Percentiles rank a stretch among this genome's conserved stretches.
These are phyloP conservation scores for Plecotus auritus DNA, from an alignment of 2,113 vertebrate species.

Conservation along the genomic window DNA sequence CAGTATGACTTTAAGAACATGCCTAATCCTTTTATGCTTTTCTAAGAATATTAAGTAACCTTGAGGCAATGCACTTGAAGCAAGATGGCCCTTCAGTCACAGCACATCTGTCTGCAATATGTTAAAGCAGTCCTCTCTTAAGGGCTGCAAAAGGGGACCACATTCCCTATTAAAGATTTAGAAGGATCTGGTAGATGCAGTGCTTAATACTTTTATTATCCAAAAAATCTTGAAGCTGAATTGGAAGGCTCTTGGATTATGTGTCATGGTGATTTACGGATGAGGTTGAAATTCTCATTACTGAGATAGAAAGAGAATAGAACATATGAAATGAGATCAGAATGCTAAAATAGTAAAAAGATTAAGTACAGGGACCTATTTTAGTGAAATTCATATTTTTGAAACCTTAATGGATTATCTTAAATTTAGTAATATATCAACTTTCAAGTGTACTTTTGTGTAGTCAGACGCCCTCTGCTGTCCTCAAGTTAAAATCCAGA, in stretches of 20 bases:
- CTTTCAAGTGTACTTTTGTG: neutral
- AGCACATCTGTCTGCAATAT: neutral
- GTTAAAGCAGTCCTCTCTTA: neutral
- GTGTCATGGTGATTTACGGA: constrained; percentile 3
- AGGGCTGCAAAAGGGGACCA: neutral
- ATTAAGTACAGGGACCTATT: constrained; percentile 27
- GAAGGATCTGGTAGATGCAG: neutral
- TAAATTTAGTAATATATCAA: neutral
- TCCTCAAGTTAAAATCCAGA: neutral
- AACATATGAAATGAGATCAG: constrained; percentile 28
- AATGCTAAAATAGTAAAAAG: constrained; percentile 44
- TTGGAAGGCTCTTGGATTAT: neutral
- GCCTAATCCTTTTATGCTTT: neutral
- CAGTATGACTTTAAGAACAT: neutral
- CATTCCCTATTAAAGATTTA: neutral
- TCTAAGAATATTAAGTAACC: neutral
- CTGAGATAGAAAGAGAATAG: neutral
- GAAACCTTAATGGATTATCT: constrained; percentile 8
- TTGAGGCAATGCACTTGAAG: neutral
- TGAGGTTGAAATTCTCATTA: constrained; percentile 19
- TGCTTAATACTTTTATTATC: neutral
- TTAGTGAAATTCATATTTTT: constrained; percentile 18
- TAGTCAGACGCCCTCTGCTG: constrained; percentile 39
- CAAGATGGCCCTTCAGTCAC: neutral
- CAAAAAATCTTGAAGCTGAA: neutral